These are phyloP conservation scores for Epiblema foenella DNA, from an alignment of 2,888 invertebrate species.

Conservation along the genomic window DNA sequence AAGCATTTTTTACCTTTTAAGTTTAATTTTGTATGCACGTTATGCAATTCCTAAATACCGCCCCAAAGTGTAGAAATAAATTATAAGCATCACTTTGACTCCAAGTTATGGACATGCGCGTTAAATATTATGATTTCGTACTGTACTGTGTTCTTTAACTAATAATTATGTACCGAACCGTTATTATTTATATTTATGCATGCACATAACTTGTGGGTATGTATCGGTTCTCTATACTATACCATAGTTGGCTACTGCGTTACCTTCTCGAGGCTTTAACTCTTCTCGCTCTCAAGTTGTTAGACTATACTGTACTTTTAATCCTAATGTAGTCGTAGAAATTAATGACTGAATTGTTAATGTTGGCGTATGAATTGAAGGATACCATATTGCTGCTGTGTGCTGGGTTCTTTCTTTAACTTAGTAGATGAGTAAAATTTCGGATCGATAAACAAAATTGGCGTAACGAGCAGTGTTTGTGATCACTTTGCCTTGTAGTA, in stretches of 20 bases:
- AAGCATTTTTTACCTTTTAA: conserved; percentile 22
- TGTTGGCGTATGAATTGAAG: conserved; percentile 16
- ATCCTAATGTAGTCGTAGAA: conserved; percentile 30
- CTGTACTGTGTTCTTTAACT: no score
- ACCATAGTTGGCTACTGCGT: conserved; percentile 22
- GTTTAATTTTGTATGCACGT: conserved; percentile 29
- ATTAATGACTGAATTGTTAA: conserved; percentile 41
- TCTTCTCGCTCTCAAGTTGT: conserved; percentile 39
- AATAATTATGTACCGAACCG: background rate
- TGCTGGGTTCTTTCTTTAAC: conserved; percentile 7
- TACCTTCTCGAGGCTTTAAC: conserved; percentile 32
- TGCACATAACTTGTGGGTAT: conserved; percentile 29
- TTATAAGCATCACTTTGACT: conserved; percentile 29
- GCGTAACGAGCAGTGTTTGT: no score
- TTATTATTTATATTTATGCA: conserved; percentile 6
- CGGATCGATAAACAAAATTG: no score
- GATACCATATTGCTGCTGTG: conserved; percentile 21
- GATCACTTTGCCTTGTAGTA: background rate
- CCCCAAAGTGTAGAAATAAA: conserved; percentile 45
- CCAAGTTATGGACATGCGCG: conserved; percentile 22
- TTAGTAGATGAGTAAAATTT: conserved; percentile 1
- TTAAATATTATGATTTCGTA: no score
- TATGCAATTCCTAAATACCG: conserved; percentile 40
- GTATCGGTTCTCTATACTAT: conserved; percentile 1
- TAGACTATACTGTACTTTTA: conserved; percentile 34